Percentiles rank a stretch among this genome's conserved stretches.
Evolutionary conservation across 2,888 invertebrate species (phyloP).

Genomic region (Bibio marci): DNA sequence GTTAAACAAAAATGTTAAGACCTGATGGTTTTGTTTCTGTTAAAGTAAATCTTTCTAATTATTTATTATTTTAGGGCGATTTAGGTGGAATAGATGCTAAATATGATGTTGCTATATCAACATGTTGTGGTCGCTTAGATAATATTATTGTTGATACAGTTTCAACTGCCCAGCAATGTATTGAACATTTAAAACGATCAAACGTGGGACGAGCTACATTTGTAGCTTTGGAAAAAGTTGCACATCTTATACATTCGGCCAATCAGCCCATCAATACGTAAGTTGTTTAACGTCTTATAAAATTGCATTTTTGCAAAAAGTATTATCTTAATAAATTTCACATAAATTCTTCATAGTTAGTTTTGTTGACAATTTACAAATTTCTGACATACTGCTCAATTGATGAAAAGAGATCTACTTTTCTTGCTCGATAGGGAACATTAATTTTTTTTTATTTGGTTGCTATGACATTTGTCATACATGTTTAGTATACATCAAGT

Average conservation of each 20-base stretch:
- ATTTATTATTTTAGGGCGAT: slow-evolving; percentile 56
- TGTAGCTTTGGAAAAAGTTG: slow-evolving; percentile 74
- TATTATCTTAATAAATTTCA: not conserved
- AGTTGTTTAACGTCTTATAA: slow-evolving; percentile 17
- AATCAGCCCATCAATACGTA: slow-evolving; percentile 32
- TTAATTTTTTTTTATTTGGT: no score
- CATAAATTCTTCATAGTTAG: no score
- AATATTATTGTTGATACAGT: slow-evolving; percentile 83
- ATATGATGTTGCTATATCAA: slow-evolving; percentile 92
- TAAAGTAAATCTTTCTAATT: no score
- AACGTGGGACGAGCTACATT: slow-evolving; percentile 76
- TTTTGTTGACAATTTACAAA: no score
- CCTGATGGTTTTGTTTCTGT: not conserved
- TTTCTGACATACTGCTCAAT: no score
- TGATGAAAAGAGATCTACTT: no score
- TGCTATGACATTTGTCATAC: no score
- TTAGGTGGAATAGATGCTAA: slow-evolving; percentile 82
- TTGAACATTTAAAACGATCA: slow-evolving; percentile 57
- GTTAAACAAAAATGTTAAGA: not conserved
- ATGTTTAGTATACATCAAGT: no score
- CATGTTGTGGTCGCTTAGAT: slow-evolving; percentile 78
- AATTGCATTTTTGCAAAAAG: slow-evolving; percentile 6
- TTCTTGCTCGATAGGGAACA: no score
- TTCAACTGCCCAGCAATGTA: slow-evolving; percentile 67
- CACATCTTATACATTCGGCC: slow-evolving; percentile 32